phyloP scores from a whole-genome alignment of 2,113 vertebrate genomes.

The Balaeniceps rex region DNA sequence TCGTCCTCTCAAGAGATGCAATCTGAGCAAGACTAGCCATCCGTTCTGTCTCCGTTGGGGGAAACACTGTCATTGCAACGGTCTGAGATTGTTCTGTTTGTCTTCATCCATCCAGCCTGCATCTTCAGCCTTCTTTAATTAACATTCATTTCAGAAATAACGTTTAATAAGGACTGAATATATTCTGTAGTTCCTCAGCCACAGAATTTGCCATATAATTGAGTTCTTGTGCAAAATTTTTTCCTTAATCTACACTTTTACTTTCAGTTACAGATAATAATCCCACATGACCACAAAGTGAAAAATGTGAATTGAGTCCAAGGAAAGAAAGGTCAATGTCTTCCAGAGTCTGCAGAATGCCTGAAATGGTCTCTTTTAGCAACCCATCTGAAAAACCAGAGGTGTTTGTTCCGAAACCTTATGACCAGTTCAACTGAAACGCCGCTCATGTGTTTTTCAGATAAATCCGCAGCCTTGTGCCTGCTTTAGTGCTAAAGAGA shows the following conservation, averaged over 20 bases:
- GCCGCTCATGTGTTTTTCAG: not conserved
- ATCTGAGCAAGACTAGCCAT: slow-evolving; percentile 49
- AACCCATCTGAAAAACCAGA: slow-evolving; percentile 3
- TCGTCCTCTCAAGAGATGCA: slow-evolving; percentile 49
- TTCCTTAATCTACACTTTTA: slow-evolving; percentile 14
- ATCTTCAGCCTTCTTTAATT: slow-evolving; percentile 35
- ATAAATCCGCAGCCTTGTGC: not conserved
- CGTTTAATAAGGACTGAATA: not conserved
- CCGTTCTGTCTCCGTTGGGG: not conserved
- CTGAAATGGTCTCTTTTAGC: slow-evolving; percentile 15
- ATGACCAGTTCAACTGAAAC: not conserved
- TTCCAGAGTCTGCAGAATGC: slow-evolving; percentile 28
- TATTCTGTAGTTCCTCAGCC: not conserved
- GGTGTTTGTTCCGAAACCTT: not conserved
- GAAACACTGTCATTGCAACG: not conserved
- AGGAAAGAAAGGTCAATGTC: slow-evolving; percentile 34
- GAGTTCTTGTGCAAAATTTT: not conserved
- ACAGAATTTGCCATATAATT: not conserved
- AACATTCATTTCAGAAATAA: not conserved
- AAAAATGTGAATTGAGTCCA: slow-evolving; percentile 44
- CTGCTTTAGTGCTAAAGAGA: not conserved
- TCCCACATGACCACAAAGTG: not conserved
- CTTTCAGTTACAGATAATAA: slow-evolving; percentile 42
- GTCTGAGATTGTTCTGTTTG: slow-evolving; percentile 34
- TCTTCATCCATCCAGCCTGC: not conserved